Conservation (phyloP, 2,888 invertebrate genomes). For the Drosophila bunnanda region DNA sequence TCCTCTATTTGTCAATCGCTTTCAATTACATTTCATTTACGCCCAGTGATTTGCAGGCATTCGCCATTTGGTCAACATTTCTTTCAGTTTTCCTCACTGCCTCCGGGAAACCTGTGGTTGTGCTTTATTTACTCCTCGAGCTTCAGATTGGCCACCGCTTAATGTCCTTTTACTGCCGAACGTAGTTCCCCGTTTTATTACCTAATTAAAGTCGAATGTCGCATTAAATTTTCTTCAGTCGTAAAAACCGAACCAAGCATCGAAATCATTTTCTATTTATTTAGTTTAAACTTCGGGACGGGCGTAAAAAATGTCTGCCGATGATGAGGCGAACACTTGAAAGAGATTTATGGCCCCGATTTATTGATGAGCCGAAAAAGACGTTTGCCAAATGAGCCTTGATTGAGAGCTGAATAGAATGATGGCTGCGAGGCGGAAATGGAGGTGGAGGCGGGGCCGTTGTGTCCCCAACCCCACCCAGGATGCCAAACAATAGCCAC, state of each 20-base stretch:
- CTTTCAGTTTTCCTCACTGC: constrained; percentile 1
- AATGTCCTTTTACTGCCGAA: constrained; percentile 56
- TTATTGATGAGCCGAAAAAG: constrained; percentile 56
- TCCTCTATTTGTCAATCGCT: constrained; percentile 48
- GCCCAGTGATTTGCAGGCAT: constrained; percentile 47
- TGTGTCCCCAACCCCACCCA: not conserved
- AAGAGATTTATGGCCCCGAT: constrained; percentile 58
- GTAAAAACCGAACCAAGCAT: constrained; percentile 21
- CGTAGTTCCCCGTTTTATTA: constrained; percentile 53
- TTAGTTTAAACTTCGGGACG: constrained; percentile 52
- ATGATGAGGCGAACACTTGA: constrained; percentile 40
- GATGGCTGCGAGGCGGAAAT: not conserved
- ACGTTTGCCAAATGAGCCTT: constrained; percentile 46
- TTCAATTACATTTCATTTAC: constrained; percentile 59
- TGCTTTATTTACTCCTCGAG: constrained; percentile 52
- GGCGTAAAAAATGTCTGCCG: constrained; percentile 27
- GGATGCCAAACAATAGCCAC: constrained; percentile 41
- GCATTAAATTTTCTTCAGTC: constrained; percentile 39
- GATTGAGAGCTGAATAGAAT: constrained; percentile 59
- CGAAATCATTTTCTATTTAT: constrained; percentile 52
- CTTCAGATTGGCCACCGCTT: constrained; percentile 46
- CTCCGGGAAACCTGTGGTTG: constrained; percentile 22
- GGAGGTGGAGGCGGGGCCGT: not conserved
- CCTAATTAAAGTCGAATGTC: constrained; percentile 69
- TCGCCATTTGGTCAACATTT: constrained; percentile 41